Evolutionary conservation across 1,140 invertebrate genomes (phyloP).

Genomic region (Papilio xuthus): DNA sequence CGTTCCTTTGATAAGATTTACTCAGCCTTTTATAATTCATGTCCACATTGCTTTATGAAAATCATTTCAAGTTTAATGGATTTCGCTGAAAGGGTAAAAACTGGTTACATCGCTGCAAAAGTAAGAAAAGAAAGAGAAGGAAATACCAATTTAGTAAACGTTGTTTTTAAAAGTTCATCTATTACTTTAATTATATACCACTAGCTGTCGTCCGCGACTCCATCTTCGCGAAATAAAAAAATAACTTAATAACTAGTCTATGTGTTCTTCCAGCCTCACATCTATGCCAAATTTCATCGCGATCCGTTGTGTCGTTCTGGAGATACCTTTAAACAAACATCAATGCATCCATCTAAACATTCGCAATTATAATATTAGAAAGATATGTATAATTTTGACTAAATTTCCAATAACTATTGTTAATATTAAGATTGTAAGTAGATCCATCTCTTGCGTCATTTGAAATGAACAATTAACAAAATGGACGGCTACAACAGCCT

Average conservation of each 20-base stretch:
- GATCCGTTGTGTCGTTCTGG: too few relatives aligned
- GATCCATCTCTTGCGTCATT: not conserved
- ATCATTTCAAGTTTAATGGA: conserved; percentile 16
- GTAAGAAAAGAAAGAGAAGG: not conserved
- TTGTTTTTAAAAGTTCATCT: too few relatives aligned
- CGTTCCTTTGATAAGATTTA: not conserved
- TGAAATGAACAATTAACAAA: not conserved
- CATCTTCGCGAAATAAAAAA: too few relatives aligned
- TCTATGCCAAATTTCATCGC: too few relatives aligned
- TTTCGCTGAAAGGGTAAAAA: not conserved
- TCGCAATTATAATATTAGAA: too few relatives aligned
- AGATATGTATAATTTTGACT: not conserved
- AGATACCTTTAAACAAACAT: too few relatives aligned
- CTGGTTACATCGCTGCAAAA: not conserved
- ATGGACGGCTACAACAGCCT: not conserved
- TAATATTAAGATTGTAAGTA: not conserved
- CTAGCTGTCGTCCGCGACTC: too few relatives aligned
- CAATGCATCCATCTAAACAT: too few relatives aligned
- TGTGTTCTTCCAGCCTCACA: too few relatives aligned
- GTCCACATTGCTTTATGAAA: not conserved
- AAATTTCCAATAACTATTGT: not conserved
- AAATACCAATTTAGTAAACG: not conserved
- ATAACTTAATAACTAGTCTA: too few relatives aligned
- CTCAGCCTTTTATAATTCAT: conserved; percentile 3
- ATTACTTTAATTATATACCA: too few relatives aligned